Evolutionary conservation across 2,888 invertebrate genomes (phyloP).

Genomic region (Drosophila anomelani): DNA sequence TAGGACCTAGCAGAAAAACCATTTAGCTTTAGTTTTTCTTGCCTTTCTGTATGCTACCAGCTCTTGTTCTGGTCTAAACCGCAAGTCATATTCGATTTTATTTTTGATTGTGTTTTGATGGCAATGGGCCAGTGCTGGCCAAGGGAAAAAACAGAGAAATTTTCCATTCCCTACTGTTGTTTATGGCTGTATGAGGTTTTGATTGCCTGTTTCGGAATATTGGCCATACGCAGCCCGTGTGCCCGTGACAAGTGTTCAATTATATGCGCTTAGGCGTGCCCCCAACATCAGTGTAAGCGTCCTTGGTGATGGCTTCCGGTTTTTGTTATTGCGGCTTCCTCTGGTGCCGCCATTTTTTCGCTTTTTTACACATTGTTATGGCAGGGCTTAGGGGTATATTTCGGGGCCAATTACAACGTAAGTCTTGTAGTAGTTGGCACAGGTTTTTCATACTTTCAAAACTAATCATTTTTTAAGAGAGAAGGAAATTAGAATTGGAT

Average conservation of each 20-base stretch:
- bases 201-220: constrained; percentile 28
- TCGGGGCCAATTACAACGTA: background rate
- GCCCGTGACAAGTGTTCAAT: constrained; percentile 42
- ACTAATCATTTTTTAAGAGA: too few species aligned
- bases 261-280: constrained; percentile 25
- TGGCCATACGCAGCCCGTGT: constrained; percentile 27
- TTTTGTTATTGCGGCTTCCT: constrained; percentile 16
- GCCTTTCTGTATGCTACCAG: background rate
- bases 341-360: background rate
- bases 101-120: constrained; percentile 38
- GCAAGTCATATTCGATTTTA: constrained; percentile 45
- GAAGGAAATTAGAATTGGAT: background rate
- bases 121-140: background rate
- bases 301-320: constrained; percentile 35
- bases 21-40: constrained; percentile 10
- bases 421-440: background rate
- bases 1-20: background rate
- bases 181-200: constrained; percentile 7
- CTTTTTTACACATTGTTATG: background rate
- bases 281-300: constrained; percentile 17
- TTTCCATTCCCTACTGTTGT: constrained; percentile 4
- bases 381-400: background rate
- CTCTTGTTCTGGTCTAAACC: constrained; percentile 14
- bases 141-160: background rate
- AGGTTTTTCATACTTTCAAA: background rate